Evolutionary conservation across 2,113 vertebrate species (phyloP).

Genomic region (Salvelinus sp.): DNA sequence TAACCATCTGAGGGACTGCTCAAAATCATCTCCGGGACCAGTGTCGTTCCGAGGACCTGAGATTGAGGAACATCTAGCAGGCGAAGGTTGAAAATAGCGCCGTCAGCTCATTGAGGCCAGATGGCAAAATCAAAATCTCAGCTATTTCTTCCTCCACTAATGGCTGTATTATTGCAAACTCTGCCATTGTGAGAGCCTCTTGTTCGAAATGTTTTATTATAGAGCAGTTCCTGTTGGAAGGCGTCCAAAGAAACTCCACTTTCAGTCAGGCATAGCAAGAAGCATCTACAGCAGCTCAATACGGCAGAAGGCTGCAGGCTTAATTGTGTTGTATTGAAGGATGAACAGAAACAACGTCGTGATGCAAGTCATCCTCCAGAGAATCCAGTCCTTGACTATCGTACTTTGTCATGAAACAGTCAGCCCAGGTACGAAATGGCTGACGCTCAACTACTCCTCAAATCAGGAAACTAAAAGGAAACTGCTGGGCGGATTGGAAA

Average conservation of each 20-base stretch:
- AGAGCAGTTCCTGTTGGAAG: conserved; percentile 5
- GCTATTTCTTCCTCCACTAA: not conserved
- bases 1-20: no score
- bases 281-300: not conserved
- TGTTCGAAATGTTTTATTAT: not conserved
- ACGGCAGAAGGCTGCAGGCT: not conserved
- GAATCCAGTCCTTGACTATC: not conserved
- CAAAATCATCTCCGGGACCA: no score
- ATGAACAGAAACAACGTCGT: not conserved
- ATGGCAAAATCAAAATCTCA: not conserved
- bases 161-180: not conserved
- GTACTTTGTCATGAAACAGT: not conserved
- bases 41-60: no score
- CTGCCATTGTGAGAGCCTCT: not conserved
- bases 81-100: no score
- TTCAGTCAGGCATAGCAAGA: not conserved
- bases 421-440: not conserved
- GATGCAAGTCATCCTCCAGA: not conserved
- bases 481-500: not conserved
- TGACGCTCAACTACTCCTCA: not conserved
- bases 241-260: not conserved
- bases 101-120: no score
- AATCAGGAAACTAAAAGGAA: not conserved
- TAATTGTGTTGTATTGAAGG: conserved; percentile 5
- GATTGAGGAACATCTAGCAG: no score